phyloP scores from a whole-genome alignment of 2,113 vertebrate genomes.

The Martes martes region DNA sequence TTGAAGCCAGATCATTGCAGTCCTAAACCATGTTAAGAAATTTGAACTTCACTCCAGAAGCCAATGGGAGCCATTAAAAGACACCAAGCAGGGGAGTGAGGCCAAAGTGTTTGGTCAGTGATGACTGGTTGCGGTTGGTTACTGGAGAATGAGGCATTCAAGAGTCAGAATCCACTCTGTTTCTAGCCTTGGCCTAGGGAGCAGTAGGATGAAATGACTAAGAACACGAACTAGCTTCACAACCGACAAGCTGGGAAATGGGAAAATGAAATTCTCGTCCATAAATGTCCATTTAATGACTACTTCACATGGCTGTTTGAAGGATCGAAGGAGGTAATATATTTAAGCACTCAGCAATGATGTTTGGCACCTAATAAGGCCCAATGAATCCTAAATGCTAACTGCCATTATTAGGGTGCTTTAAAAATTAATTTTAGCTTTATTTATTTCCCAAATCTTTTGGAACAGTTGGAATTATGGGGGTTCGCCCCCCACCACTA shows the following conservation, averaged over 20 bases:
- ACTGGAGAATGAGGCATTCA: not conserved
- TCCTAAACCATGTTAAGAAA: not conserved
- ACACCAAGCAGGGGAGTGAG: not conserved
- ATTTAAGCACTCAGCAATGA: not conserved
- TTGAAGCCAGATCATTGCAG: not conserved
- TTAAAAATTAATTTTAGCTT: conserved; percentile 15
- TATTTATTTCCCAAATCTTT: not conserved
- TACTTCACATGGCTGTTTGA: not conserved
- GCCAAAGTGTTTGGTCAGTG: not conserved
- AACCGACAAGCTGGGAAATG: not conserved
- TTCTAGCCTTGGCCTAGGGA: not conserved
- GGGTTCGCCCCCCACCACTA: not conserved
- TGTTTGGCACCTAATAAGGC: not conserved
- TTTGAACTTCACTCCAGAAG: not conserved
- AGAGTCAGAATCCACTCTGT: not conserved
- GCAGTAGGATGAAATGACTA: not conserved
- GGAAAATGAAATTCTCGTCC: not conserved
- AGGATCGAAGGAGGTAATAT: not conserved
- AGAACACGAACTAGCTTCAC: not conserved
- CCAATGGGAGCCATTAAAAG: not conserved
- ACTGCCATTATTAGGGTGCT: not conserved
- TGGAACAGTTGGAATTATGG: not conserved
- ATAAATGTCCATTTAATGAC: not conserved
- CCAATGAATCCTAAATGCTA: not conserved
- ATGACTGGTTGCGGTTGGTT: not conserved